Evolutionary conservation across 2,797 vertebrate species (phyloP), one percentile per base, ranked within the genome.

Genomic region (Spinus pinus): DNA sequence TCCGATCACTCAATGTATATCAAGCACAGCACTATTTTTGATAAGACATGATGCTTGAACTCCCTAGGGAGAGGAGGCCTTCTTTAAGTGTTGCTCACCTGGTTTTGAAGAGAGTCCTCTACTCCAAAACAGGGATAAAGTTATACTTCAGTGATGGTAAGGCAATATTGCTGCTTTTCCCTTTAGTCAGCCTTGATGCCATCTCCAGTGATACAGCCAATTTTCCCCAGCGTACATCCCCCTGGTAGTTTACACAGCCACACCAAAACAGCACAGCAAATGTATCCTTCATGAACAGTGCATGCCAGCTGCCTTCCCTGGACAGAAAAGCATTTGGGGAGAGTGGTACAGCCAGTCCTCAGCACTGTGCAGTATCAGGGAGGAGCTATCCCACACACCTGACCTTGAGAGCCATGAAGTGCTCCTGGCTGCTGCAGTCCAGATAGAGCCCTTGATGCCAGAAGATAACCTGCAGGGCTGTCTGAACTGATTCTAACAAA

Each of bases 201-300:
- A 0, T 58, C 50, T 77, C 49, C 71, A 81, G 25, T 11, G 14
- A 54, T 3, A 44, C 8, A 62, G 17, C 13, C 3, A 1, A 22
- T 54, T 56, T 75, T 79, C 31, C 33, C 62, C 22, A 47, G 28
- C 19, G 9, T 5, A 20, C 9, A 66, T 44, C 17, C 6, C 49
- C 46, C 24, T 9, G 11, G 5, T 1, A 77, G 49, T 23, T 70
- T n/a, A 66, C 0, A 1, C 17, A 81, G 46, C 27, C 0, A 0
- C 57, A 54, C 39, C 51, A 31, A 53, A 82, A 50, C 17, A 77
- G 56, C 37, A 49, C 14, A 60, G 41, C 17, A 85, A 58, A 51
- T 0, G 0, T 3, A 30, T 44, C 49, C 39, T 71, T 88, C 24
- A 23, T n/a, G 47, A 81, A 20, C 19, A 24, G 17, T 17, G 33